Base-by-base conservation (phyloP, 2,797 vertebrate species). In the Phaenicophaeus curvirostris region DNA sequence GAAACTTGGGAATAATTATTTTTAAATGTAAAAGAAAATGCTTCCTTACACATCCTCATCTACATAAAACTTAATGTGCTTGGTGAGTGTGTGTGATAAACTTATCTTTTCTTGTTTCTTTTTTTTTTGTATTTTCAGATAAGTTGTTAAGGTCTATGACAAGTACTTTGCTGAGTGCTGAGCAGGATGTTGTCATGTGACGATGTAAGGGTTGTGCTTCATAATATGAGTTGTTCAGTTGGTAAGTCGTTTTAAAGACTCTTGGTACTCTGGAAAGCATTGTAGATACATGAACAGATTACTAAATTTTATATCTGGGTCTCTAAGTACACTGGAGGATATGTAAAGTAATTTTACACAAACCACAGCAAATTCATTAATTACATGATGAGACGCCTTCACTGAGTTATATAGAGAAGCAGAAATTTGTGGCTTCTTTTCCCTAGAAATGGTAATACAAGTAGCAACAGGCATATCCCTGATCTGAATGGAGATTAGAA, bases 81-180 rank as follows among this genome's bases (percentile, higher is more conserved):
- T 13, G 15, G 24, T 17, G 3, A 5, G 6, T 15, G 14, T 3
- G 1, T 1, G 6, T 27, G 15, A 62, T 44, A 61, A 44, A 50
- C 21, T 48, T 55, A 7, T 55, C 25, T 74, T 68, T 23, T 50
- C 12, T 73, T 74, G 2, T 11, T 84, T 61, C 4, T 74, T 74
- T 50, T 13, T 66, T 61, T 54, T 55, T 4, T 46, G n/a, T n/a
- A 41, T 39, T 16, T 54, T 58, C 46, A 35, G 28, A 51, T 51
- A 69, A 41, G 54, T 68, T 87, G 11, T 46, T 75, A 37, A n/a
- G 2, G 4, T 31, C 28, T 91, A 30, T 39, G 46, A 44, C 59
- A 30, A 84, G 13, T 50, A 31, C 13, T 78, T 68, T 37, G 33
- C 24, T 31, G 31, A 31, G 19, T 17, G 25, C 30, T 59, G 31